Conservation (phyloP, 2,888 invertebrate genomes). For the Eupithecia vulgata region DNA sequence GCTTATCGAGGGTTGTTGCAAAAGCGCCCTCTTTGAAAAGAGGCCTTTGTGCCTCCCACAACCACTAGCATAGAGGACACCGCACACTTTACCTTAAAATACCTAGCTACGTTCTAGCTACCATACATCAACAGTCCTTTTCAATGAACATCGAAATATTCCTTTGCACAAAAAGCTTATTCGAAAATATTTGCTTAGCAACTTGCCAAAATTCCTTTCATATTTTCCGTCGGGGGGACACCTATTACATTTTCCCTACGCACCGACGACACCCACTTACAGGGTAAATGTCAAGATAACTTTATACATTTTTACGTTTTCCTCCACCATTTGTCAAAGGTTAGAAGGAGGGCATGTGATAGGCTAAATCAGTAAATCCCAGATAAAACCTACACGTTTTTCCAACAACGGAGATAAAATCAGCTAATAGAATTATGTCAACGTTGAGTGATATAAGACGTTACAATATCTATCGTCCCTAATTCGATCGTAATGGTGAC, state of each 20-base stretch:
- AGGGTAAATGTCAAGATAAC: conserved; percentile 22
- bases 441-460: conserved; percentile 51
- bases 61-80: conserved; percentile 62
- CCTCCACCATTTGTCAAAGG: conserved; percentile 6
- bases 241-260: conserved; percentile 19
- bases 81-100: conserved; percentile 40
- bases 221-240: conserved; percentile 3
- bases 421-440: conserved; percentile 51
- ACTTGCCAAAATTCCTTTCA: conserved; percentile 11
- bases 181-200: conserved; percentile 13
- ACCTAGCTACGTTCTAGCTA: not conserved
- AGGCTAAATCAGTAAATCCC: conserved; percentile 29
- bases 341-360: conserved; percentile 10
- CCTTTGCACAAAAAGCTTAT: conserved; percentile 1
- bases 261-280: conserved; percentile 20
- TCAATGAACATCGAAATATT: not conserved
- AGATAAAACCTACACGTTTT: conserved; percentile 36
- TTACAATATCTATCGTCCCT: conserved; percentile 57
- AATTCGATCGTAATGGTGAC: conserved; percentile 64
- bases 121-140: not conserved
- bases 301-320: conserved; percentile 17
- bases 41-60: conserved; percentile 73
- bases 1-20: conserved; percentile 73
- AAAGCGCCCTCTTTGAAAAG: conserved; percentile 72
- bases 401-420: conserved; percentile 40